Evolutionary conservation across 1,140 invertebrate species (phyloP).

Genomic region (Nephila pilipes): DNA sequence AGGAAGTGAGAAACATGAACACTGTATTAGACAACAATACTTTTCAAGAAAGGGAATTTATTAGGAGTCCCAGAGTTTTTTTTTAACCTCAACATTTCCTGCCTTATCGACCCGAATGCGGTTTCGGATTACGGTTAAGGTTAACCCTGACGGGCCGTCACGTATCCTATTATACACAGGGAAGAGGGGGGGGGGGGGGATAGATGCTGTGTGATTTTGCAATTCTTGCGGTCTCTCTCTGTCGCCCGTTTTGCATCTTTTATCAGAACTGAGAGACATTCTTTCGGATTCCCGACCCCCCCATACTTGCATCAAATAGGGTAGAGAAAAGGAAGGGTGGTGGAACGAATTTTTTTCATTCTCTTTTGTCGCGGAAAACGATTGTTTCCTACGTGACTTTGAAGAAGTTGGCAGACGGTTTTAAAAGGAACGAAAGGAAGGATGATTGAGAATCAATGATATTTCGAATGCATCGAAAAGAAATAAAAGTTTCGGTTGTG

Average conservation of each 20-base stretch:
- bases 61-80: background rate
- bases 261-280: background rate
- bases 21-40: background rate
- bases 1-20: conserved; percentile 21
- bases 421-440: background rate
- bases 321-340: too few relatives aligned
- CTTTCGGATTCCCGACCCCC: background rate
- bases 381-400: conserved; percentile 34
- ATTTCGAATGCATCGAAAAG: conserved; percentile 17
- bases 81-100: conserved; percentile 2
- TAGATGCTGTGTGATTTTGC: conserved; percentile 18
- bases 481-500: background rate
- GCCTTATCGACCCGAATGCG: conserved; percentile 26
- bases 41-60: background rate
- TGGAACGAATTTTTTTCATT: conserved; percentile 20
- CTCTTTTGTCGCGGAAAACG: conserved; percentile 21
- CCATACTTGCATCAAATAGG: background rate
- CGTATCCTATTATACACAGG: conserved; percentile 41
- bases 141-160: background rate
- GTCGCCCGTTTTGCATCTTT: conserved; percentile 40
- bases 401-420: background rate
- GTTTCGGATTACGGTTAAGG: conserved; percentile 51
- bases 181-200: background rate
- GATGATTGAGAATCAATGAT: conserved; percentile 36
- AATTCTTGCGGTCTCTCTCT: background rate